Percentiles rank a stretch among this genome's conserved stretches.
These are phyloP conservation scores for Diorhabda elongata DNA, from an alignment of 1,140 invertebrate species.

Conservation along the genomic window DNA sequence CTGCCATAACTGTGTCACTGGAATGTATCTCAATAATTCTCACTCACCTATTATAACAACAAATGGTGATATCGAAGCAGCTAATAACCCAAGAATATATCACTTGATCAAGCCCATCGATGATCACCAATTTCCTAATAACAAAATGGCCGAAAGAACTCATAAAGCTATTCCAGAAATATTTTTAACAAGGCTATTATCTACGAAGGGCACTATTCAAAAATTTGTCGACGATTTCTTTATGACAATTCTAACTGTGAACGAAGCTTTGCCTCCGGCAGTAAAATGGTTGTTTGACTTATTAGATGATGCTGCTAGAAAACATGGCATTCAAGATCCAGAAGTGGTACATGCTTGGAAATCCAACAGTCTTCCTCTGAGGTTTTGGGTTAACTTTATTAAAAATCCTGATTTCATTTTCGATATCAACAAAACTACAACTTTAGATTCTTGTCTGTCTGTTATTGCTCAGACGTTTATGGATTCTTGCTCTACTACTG, in stretches of 20 bases:
- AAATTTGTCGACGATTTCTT: constrained; percentile 97
- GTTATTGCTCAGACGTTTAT: constrained; percentile 96
- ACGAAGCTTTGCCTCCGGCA: constrained; percentile 84
- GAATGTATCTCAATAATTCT: constrained; percentile 71
- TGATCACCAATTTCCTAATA: constrained; percentile 59
- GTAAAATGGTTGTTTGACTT: constrained; percentile 96
- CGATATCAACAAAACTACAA: constrained; percentile 89
- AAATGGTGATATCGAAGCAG: constrained; percentile 72
- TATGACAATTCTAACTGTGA: constrained; percentile 81
- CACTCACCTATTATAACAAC: constrained; percentile 69
- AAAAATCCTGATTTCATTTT: constrained; percentile 97
- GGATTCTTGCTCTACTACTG: constrained; percentile 87
- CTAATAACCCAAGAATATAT: constrained; percentile 68
- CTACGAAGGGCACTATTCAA: constrained; percentile 93
- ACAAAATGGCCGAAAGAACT: constrained; percentile 67
- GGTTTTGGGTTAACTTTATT: constrained; percentile 97
- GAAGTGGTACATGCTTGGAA: constrained; percentile 96
- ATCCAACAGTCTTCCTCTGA: constrained; percentile 85
- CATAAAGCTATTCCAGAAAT: constrained; percentile 95
- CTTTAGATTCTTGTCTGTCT: constrained; percentile 87
- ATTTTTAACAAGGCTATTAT: constrained; percentile 85
- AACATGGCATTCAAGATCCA: constrained; percentile 78
- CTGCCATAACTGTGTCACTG: constrained; percentile 71
- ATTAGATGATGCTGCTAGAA: constrained; percentile 82
- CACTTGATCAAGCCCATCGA: constrained; percentile 82